Percentiles rank a stretch among this genome's conserved stretches.
Evolutionary conservation across 1,140 invertebrate genomes (phyloP).

Genomic region (Drosophila pseudoananassae): DNA sequence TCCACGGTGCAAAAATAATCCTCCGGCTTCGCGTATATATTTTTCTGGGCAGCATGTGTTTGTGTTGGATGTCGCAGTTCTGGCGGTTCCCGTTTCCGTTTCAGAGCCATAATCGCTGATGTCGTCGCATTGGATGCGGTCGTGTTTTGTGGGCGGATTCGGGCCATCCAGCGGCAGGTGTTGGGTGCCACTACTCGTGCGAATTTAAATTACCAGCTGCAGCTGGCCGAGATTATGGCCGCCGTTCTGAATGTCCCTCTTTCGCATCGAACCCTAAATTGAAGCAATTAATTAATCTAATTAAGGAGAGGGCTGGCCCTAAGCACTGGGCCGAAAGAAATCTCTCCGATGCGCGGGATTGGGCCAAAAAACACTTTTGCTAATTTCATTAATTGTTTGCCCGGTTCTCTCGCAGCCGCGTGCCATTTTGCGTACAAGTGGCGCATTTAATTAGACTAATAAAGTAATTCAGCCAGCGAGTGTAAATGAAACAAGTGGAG

Average conservation of each 20-base stretch:
- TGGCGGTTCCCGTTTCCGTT: constrained; percentile 36
- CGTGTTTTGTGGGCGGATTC: constrained; percentile 11
- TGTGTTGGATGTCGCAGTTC: constrained; percentile 2
- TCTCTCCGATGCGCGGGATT: constrained; percentile 1
- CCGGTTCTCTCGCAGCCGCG: constrained; percentile 27
- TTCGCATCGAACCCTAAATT: constrained; percentile 13
- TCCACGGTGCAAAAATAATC: constrained; percentile 60
- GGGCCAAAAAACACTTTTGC: constrained; percentile 49
- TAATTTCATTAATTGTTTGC: constrained; percentile 79
- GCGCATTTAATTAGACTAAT: constrained; percentile 79
- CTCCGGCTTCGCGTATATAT: constrained; percentile 30
- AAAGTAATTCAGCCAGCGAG: constrained; percentile 70
- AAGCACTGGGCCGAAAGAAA: constrained; percentile 7
- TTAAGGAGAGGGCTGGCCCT: constrained; percentile 15
- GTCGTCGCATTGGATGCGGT: constrained; percentile 43
- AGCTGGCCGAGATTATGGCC: constrained; percentile 31
- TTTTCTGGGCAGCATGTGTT: constrained; percentile 31
- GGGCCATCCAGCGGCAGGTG: constrained; percentile 13
- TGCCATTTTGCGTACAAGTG: constrained; percentile 69
- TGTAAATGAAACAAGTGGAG: constrained; percentile 57
- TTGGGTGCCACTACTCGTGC: constrained; percentile 9
- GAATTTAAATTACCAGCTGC: constrained; percentile 17
- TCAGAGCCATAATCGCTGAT: constrained; percentile 53
- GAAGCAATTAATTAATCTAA: constrained; percentile 48
- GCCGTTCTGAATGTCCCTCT: not conserved